These are phyloP conservation scores for Archilochus colubris DNA, from an alignment of 2,113 vertebrate genomes.

Conservation along the genomic window DNA sequence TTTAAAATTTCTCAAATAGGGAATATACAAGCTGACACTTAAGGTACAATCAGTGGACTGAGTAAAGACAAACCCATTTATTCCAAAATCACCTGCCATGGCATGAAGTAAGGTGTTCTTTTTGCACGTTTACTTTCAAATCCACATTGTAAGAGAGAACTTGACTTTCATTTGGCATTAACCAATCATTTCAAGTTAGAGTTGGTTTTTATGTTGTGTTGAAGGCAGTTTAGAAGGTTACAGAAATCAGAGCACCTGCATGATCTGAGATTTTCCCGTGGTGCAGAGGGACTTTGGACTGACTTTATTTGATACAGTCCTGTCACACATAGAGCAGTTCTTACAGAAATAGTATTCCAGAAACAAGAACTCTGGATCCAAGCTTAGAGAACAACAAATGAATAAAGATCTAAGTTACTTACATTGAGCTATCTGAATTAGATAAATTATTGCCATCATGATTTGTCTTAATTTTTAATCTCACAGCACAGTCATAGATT, in stretches of 20 bases:
- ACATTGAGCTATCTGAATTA: not conserved
- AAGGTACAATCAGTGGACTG: no score
- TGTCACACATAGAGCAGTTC: not conserved
- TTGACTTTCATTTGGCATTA: not conserved
- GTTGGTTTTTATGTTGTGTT: not conserved
- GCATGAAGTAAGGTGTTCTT: not conserved
- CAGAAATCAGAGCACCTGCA: accelerated
- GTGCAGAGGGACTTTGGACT: not conserved
- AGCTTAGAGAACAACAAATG: not conserved
- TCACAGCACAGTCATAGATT: not conserved
- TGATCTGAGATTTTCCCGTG: not conserved
- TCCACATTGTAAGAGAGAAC: not conserved
- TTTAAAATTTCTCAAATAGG: not conserved
- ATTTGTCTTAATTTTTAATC: not conserved
- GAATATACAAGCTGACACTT: not conserved
- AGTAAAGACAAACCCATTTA: not conserved
- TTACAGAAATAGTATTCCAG: not conserved
- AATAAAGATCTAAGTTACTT: not conserved
- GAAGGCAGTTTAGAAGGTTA: not conserved
- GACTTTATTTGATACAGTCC: not conserved
- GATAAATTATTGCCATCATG: not conserved
- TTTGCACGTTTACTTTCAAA: not conserved
- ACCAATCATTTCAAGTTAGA: not conserved
- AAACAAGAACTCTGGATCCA: not conserved
- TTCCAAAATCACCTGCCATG: not conserved